Evolutionary conservation across 2,797 vertebrate genomes (phyloP), one percentile per base, ranked within the genome.

Genomic region (Notolabrus celidotus): DNA sequence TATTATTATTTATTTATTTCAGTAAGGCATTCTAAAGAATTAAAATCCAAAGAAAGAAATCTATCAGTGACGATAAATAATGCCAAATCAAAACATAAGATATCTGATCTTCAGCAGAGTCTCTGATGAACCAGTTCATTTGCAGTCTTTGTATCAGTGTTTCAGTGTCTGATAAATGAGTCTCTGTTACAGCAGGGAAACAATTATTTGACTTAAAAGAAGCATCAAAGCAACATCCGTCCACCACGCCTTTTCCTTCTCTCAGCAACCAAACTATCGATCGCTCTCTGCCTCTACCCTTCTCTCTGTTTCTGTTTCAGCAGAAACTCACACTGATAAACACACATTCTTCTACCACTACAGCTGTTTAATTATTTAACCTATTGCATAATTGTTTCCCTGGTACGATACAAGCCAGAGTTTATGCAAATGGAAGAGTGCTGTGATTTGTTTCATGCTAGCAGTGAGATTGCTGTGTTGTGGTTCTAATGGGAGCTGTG

Each of bases 191-290:
- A 56, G 16, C 14, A 15, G 17, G 47, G 27, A 67, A 59, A 74
- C 46, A 64, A 63, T 67, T 41, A 57, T 76, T 64, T 45, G 51
- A 71, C 59, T 68, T 68, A 19, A 57, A 54, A 57, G 54, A 29
- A 71, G 36, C 45, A 65, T 47, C 46, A 49, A 15, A 64, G 52
- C 65, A 66, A 46, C 22, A 29, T 67, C 41, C 20, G 17, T 43
- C 58, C 12, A n/a, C 27, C 61, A 64, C 5, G 17, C 36, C 60
- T 47, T 29, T 61, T 52, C 45, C 72, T 42, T 47, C 50, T 54
- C 57, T 74, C 60, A 64, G 74, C 66, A 80, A 69, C 74, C 29
- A 68, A 77, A 82, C 68, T 61, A 78, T 61, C 71, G 70, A 77
- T 76, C 8, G 10, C 9, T 38, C 5, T 52, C 47, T 46, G 3